Percentiles rank a stretch among this genome's conserved stretches.
phyloP scores from a whole-genome alignment of 2,113 vertebrate genomes.

The Ailuropoda melanoleuca region DNA sequence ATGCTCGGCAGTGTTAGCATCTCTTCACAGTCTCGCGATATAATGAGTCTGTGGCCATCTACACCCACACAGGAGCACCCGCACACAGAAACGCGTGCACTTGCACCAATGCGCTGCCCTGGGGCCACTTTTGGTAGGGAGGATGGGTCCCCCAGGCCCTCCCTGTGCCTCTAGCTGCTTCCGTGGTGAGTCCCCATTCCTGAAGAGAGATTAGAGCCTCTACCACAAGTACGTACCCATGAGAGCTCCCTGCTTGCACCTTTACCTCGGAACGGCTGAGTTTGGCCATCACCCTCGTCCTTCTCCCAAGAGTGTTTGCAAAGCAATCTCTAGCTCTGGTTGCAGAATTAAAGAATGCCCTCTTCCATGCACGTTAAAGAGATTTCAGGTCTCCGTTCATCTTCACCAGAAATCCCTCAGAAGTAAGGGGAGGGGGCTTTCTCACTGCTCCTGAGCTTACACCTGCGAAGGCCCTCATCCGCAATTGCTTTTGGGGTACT shows the following conservation, averaged over 20 bases:
- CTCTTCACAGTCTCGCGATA: conserved; percentile 26
- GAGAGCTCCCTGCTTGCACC: neutral
- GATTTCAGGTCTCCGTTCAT: neutral
- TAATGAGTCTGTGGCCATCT: neutral
- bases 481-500: neutral
- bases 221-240: neutral
- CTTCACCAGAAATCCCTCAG: neutral
- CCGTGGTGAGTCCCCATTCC: neutral
- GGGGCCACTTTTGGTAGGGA: neutral
- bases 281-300: neutral
- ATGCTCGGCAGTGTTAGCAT: neutral
- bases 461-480: neutral
- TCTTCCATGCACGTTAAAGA: conserved; percentile 17
- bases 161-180: neutral
- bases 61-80: neutral
- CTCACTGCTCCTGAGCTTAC: neutral
- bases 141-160: neutral
- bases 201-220: neutral
- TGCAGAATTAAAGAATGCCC: neutral
- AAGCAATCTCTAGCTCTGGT: neutral
- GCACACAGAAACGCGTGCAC: neutral
- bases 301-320: neutral
- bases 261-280: neutral
- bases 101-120: neutral
- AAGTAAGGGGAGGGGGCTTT: neutral